A percentile compares a stretch with the other conserved stretches of the same genome.
These are phyloP conservation scores for Sprattus sprattus DNA, from an alignment of 2,113 vertebrate species.

Conservation along the genomic window DNA sequence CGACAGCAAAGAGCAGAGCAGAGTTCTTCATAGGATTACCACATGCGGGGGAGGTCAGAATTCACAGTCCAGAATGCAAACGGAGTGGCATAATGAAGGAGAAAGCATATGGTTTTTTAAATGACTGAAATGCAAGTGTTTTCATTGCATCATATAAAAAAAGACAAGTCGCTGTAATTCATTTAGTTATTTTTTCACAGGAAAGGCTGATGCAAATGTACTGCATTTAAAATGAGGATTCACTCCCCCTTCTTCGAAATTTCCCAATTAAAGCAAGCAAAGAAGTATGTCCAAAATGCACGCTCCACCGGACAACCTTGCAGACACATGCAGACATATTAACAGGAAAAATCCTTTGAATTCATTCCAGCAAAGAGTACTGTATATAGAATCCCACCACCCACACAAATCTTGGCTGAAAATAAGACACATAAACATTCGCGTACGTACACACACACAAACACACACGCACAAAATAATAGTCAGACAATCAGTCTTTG, in stretches of 20 bases:
- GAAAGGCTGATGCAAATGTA: neutral
- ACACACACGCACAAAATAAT: neutral
- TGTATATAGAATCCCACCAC: constrained; percentile 52
- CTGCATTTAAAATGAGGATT: neutral
- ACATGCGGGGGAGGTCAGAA: too few species aligned
- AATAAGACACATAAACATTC: constrained; percentile 20
- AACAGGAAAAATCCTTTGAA: constrained; percentile 49
- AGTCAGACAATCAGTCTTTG: neutral
- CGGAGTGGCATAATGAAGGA: neutral
- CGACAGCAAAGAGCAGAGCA: constrained; percentile 13
- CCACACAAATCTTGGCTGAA: constrained; percentile 60
- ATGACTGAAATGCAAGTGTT: neutral
- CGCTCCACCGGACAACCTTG: constrained; percentile 28
- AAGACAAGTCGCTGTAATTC: neutral
- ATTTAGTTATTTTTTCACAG: neutral
- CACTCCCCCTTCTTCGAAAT: neutral
- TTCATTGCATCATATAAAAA: neutral
- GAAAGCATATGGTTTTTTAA: neutral
- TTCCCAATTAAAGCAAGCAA: constrained; percentile 16
- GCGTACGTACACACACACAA: neutral
- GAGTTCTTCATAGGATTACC: neutral
- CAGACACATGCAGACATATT: constrained; percentile 58
- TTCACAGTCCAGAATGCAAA: neutral
- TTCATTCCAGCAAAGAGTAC: constrained; percentile 31
- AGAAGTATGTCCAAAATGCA: constrained; percentile 35